Base-by-base conservation (phyloP, 2,888 invertebrate species). In the Andrena marginata region DNA sequence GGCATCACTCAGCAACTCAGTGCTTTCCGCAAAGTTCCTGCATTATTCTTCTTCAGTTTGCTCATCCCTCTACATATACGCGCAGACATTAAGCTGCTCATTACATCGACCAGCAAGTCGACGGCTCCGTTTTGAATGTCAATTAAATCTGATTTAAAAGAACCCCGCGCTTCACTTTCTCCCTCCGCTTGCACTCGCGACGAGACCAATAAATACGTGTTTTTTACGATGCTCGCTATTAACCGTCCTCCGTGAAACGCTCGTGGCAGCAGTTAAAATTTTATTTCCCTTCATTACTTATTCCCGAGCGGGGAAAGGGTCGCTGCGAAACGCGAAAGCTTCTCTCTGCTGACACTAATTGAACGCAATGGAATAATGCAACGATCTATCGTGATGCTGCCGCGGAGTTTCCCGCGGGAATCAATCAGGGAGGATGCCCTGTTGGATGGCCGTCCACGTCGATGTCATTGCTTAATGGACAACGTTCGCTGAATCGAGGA, bases 291-390 rank as follows among this genome's bases (percentile, higher is more conserved):
- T 76, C 77, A 26, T 84, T 74, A 71, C 26, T 75, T 80, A 74
- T 82, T 71, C 73, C 10, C 33, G 56, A 63, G 31, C 62, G 59
- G 51, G 31, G 35, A 8, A 8, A 54, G 10, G 51, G 56, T 8
- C 7, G 51, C 29, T 16, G 62, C 56, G 68, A 51, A 63, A 59
- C 59, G 35, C 77, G 77, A 59, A 80, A 80, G 73, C 59, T 67
- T 77, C 77, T n/a, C 69, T 33, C 56, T 64, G 72, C 60, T 49
- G 85, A 85, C 79, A 63, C 69, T 84, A 86, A 85, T 85, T 72
- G 72, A 80, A 77, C 64, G 48, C 59, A 48, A 13, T 31, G 49
- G 80, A 72, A 86, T 84, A 82, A 79, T 77, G 54, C 79, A 65
- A 62, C 78, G 35, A 71, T 69, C 63, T 51, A 20, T 82, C 70